A percentile compares a stretch with the other conserved stretches of the same genome.
Evolutionary conservation across 2,888 invertebrate species (phyloP).

Genomic region (Encarsia formosa): DNA sequence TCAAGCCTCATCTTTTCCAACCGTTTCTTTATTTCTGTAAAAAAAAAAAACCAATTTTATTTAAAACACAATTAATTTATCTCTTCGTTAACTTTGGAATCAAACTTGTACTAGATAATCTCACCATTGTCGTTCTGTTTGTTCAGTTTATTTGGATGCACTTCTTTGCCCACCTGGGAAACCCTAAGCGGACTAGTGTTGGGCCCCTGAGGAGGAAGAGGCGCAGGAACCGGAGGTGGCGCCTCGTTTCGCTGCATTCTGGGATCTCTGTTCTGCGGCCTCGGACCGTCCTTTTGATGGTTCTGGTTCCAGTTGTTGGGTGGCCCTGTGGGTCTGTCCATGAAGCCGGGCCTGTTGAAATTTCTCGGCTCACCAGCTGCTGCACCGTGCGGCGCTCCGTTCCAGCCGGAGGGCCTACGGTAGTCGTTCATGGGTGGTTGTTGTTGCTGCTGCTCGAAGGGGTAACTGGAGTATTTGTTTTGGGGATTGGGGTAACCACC

Average conservation of each 20-base stretch:
- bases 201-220: constrained; percentile 9
- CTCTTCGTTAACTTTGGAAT: not conserved
- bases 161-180: constrained; percentile 16
- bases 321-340: constrained; percentile 8
- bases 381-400: too few species aligned
- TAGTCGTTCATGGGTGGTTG: constrained; percentile 6
- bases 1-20: not conserved
- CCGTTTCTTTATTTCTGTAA: not conserved
- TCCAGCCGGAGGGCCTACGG: constrained; percentile 15
- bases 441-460: constrained; percentile 13
- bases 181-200: constrained; percentile 1
- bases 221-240: not conserved
- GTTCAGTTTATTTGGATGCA: constrained; percentile 18
- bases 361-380: not conserved
- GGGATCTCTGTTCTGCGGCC: constrained; percentile 20
- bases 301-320: constrained; percentile 18
- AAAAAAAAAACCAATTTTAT: not conserved
- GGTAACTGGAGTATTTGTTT: constrained; percentile 4
- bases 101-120: not conserved
- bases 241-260: not conserved
- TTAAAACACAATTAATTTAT: not conserved
- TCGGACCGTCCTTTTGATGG: constrained; percentile 5
- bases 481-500: too few species aligned
- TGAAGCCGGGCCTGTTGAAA: not conserved
- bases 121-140: constrained; percentile 19